A percentile compares a stretch with the other conserved stretches of the same genome.
phyloP scores from a whole-genome alignment of 1,140 invertebrate species.

The Colletes latitarsis region DNA sequence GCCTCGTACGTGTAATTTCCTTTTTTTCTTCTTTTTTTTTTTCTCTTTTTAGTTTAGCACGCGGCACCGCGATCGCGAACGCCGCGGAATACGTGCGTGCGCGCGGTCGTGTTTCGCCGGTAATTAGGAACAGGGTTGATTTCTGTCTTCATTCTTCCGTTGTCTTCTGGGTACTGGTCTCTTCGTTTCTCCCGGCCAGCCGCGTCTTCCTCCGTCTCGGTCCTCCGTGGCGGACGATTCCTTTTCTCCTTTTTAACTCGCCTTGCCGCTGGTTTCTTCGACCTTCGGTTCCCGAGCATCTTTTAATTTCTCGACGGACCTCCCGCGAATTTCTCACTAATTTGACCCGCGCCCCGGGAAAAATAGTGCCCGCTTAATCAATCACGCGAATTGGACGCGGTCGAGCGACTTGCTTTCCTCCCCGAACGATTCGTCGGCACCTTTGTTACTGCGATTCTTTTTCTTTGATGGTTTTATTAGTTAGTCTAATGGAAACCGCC shows the following conservation, averaged over 20 bases:
- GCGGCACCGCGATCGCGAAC: conserved; percentile 11
- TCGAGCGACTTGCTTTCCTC: conserved; percentile 13
- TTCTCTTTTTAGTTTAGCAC: conserved; percentile 20
- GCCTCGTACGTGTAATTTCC: conserved; percentile 22
- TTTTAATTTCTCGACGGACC: conserved; percentile 26
- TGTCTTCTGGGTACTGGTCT: neutral
- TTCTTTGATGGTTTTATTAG: neutral
- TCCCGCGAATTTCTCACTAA: conserved; percentile 30
- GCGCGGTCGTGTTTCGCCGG: conserved; percentile 27
- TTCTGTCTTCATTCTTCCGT: neutral
- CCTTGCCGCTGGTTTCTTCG: neutral
- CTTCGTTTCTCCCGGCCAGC: neutral
- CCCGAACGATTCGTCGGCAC: neutral
- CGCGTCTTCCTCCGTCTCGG: neutral
- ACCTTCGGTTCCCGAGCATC: neutral
- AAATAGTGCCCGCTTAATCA: conserved; percentile 22
- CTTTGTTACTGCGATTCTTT: neutral
- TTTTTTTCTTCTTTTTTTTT: neutral
- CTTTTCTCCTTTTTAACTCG: neutral
- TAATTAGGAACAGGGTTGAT: conserved; percentile 42
- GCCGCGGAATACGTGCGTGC: neutral
- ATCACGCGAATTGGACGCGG: conserved; percentile 20
- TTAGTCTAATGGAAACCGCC: neutral
- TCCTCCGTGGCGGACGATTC: too few species aligned
- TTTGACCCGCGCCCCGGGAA: conserved; percentile 24